These are phyloP conservation scores for Mormyrus lacerda DNA, from an alignment of 2,113 vertebrate genomes.

Conservation along the genomic window DNA sequence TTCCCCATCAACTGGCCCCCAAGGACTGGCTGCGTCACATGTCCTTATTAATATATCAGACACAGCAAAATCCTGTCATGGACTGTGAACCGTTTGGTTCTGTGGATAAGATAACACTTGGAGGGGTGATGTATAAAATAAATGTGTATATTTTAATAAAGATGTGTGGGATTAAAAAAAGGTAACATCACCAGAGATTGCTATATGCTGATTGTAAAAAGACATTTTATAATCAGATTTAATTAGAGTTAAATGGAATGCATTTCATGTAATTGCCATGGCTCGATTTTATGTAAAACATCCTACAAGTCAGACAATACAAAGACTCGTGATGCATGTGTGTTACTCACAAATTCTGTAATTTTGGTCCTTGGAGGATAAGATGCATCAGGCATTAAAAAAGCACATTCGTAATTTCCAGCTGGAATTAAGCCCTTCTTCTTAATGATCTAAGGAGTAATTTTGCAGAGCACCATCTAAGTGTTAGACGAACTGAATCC, in stretches of 20 bases:
- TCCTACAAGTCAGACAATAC: background rate
- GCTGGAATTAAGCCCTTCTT: background rate
- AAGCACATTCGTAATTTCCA: background rate
- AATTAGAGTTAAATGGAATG: background rate
- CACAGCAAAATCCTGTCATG: background rate
- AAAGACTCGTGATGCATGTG: background rate
- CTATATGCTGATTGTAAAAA: background rate
- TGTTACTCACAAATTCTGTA: background rate
- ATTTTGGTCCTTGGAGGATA: constrained; percentile 5
- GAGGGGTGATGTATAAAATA: background rate
- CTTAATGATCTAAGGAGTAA: background rate
- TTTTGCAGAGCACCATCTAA: background rate
- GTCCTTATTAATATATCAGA: background rate
- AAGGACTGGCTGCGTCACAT: background rate
- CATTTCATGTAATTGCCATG: background rate
- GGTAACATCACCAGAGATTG: background rate
- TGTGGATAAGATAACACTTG: constrained; percentile 6
- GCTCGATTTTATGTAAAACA: background rate
- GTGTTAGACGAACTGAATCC: background rate
- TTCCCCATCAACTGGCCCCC: background rate
- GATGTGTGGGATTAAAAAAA: background rate
- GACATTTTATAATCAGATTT: background rate
- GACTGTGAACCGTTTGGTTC: background rate
- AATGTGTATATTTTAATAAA: constrained; percentile 16
- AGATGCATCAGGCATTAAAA: background rate